phyloP scores from a whole-genome alignment of 1,140 invertebrate genomes.

The Caenorhabditis remanei region DNA sequence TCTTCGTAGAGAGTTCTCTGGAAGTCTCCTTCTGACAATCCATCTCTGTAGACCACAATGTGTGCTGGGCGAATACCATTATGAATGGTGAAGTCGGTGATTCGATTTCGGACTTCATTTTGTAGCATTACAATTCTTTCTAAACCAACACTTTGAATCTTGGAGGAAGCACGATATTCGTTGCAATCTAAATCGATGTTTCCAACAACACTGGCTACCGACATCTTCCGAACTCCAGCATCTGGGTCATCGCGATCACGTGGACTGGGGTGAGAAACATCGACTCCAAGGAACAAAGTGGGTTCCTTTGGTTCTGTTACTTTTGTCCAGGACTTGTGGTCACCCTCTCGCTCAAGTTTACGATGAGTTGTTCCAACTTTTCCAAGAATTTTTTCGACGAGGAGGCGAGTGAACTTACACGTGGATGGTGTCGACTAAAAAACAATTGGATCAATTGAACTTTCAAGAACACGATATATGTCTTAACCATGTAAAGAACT shows the following conservation, averaged over 20 bases:
- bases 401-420: not conserved
- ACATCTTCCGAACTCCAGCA: not conserved
- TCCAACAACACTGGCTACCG: slow-evolving; percentile 48
- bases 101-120: not conserved
- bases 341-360: not conserved
- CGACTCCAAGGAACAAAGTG: slow-evolving; percentile 34
- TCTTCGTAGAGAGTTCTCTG: slow-evolving; percentile 57
- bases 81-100: slow-evolving; percentile 18
- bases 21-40: slow-evolving; percentile 50
- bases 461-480: not conserved
- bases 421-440: not conserved
- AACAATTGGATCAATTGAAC: not conserved
- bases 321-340: slow-evolving; percentile 10
- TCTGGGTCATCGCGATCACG: not conserved
- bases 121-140: not conserved
- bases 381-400: slow-evolving; percentile 47
- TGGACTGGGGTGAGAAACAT: slow-evolving; percentile 45
- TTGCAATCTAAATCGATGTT: slow-evolving; percentile 40
- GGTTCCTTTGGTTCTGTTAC: slow-evolving; percentile 30
- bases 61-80: slow-evolving; percentile 42
- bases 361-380: slow-evolving; percentile 54
- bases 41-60: slow-evolving; percentile 55
- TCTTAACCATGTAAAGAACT: too few species aligned
- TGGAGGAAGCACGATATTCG: not conserved
- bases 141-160: slow-evolving; percentile 12